A percentile compares a stretch with the other conserved stretches of the same genome.
phyloP scores from a whole-genome alignment of 2,797 vertebrate genomes.

The Aulostomus chinensis region DNA sequence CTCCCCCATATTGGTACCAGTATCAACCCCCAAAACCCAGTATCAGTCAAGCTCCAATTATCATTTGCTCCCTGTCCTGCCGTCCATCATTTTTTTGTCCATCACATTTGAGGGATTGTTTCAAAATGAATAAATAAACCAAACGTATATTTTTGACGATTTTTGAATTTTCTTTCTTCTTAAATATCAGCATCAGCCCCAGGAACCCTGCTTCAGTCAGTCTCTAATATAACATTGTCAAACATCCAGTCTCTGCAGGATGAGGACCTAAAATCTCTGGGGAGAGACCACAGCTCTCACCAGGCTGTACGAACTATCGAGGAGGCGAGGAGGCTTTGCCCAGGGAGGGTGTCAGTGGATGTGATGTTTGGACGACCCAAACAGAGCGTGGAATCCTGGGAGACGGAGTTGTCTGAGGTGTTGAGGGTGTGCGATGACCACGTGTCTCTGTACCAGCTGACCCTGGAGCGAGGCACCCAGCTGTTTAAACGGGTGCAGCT shows the following conservation, averaged over 20 bases:
- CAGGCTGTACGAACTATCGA: constrained; percentile 81
- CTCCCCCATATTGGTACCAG: no score
- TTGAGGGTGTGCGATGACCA: constrained; percentile 82
- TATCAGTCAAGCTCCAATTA: no score
- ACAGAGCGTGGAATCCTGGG: constrained; percentile 83
- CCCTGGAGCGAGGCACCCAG: constrained; percentile 87
- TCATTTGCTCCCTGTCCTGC: no score
- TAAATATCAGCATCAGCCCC: no score
- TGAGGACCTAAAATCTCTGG: constrained; percentile 80
- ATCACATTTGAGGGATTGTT: no score
- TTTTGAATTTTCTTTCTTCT: no score
- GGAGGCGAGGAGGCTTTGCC: constrained; percentile 81
- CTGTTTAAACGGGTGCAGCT: constrained; percentile 83
- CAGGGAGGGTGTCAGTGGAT: constrained; percentile 87
- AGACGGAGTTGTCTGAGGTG: constrained; percentile 74
- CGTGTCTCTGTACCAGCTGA: constrained; percentile 92
- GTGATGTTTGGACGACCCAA: constrained; percentile 89
- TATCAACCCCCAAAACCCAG: no score
- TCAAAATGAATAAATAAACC: no score
- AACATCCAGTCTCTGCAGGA: constrained; percentile 84
- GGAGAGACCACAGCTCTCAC: constrained; percentile 85
- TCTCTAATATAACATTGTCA: neutral
- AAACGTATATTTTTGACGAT: no score
- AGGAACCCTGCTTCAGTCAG: no score
- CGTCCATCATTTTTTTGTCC: no score